Percentiles rank a stretch among this genome's conserved stretches.
Conservation (phyloP, 2,113 vertebrate genomes). For the Dipodomys ordii region DNA sequence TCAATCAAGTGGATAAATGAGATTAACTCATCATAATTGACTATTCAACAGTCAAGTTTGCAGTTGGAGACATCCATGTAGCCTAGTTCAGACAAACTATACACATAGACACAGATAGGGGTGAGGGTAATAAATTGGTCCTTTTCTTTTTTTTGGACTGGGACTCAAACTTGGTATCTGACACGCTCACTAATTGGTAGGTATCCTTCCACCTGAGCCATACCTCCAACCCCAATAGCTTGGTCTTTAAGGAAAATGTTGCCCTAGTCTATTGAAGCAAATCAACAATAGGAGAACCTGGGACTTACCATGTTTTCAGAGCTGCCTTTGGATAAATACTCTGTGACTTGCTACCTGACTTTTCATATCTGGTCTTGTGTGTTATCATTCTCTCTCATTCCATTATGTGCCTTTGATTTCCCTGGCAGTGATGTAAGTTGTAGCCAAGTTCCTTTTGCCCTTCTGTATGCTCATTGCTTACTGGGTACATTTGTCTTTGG, state of each 20-base stretch:
- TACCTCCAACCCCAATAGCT: too few relatives aligned
- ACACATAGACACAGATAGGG: background rate
- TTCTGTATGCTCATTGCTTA: background rate
- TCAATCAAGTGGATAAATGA: too few relatives aligned
- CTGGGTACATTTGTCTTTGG: background rate
- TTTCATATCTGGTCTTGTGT: background rate
- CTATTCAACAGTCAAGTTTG: too few relatives aligned
- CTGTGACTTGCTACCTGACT: background rate
- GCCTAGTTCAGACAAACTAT: background rate
- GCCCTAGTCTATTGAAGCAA: background rate
- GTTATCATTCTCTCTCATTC: background rate
- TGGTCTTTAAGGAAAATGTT: background rate
- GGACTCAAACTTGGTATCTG: too few relatives aligned
- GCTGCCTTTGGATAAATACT: background rate
- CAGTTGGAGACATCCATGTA: background rate
- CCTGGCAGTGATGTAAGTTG: background rate
- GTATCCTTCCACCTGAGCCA: too few relatives aligned
- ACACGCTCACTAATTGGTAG: too few relatives aligned
- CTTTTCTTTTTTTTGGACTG: too few relatives aligned
- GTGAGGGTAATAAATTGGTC: too few relatives aligned
- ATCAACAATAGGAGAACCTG: rapidly evolving
- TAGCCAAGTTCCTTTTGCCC: background rate
- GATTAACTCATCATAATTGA: too few relatives aligned
- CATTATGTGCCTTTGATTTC: background rate
- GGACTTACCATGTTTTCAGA: background rate